Conservation (phyloP, 1,140 invertebrate species). For the Alviniconcha marisindica region DNA sequence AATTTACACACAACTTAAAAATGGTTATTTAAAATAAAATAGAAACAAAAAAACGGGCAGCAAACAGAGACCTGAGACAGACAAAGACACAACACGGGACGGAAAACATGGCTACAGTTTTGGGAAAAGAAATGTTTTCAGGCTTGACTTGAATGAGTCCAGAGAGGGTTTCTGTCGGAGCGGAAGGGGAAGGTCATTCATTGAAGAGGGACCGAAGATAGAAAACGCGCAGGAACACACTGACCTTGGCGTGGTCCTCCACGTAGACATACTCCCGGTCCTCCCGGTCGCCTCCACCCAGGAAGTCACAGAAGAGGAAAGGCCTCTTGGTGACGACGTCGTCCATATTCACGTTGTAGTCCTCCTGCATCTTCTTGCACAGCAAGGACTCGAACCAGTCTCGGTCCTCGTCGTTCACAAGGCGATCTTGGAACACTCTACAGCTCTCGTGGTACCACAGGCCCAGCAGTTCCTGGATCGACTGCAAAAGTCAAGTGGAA, state of each 20-base stretch:
- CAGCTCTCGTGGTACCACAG: slow-evolving; percentile 77
- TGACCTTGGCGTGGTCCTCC: slow-evolving; percentile 71
- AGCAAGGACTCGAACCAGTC: slow-evolving; percentile 72
- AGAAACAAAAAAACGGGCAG: too few species aligned
- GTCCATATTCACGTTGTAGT: slow-evolving; percentile 69
- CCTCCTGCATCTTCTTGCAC: slow-evolving; percentile 68
- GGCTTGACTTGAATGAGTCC: too few species aligned
- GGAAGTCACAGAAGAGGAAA: slow-evolving; percentile 77
- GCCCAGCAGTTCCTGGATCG: slow-evolving; percentile 61
- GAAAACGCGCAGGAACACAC: too few species aligned
- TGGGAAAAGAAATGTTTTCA: too few species aligned
- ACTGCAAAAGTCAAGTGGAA: slow-evolving; percentile 61
- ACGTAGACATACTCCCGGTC: slow-evolving; percentile 71
- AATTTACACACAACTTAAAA: too few species aligned
- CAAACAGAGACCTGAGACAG: too few species aligned
- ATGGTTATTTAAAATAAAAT: too few species aligned
- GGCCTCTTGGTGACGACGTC: slow-evolving; percentile 70
- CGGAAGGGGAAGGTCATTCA: too few species aligned
- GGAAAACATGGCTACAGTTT: too few species aligned
- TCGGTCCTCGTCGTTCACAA: slow-evolving; percentile 76
- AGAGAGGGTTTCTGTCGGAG: too few species aligned
- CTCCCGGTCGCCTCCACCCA: slow-evolving; percentile 52
- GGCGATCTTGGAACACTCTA: slow-evolving; percentile 76
- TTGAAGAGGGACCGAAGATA: too few species aligned
- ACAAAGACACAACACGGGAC: too few species aligned